These are phyloP conservation scores for Ctenomys sociabilis DNA, from an alignment of 2,113 vertebrate genomes.

Conservation along the genomic window DNA sequence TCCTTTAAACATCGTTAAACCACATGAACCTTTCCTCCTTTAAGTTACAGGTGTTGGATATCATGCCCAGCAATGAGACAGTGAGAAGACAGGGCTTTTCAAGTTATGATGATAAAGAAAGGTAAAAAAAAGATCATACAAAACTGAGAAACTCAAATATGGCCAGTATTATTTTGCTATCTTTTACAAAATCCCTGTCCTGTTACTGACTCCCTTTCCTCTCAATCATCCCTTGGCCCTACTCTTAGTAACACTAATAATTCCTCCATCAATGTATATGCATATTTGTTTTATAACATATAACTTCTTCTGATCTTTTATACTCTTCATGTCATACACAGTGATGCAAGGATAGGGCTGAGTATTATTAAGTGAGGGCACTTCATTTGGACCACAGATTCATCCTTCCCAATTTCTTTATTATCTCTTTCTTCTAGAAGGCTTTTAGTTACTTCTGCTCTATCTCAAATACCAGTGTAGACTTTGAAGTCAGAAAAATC, in stretches of 20 bases:
- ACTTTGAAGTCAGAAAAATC: conserved; percentile 6
- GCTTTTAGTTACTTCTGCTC: conserved; percentile 30
- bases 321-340: not conserved
- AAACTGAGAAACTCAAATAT: not conserved
- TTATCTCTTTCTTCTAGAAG: conserved; percentile 41
- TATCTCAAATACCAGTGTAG: not conserved
- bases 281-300: not conserved
- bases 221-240: not conserved
- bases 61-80: not conserved
- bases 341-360: not conserved
- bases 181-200: not conserved
- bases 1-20: too few species aligned
- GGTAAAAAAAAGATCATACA: not conserved
- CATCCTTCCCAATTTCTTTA: not conserved
- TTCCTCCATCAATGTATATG: not conserved
- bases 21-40: too few species aligned
- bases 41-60: not conserved
- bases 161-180: not conserved
- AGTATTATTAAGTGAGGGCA: conserved; percentile 21
- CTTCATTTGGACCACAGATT: not conserved
- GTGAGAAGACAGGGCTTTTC: not conserved
- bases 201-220: not conserved
- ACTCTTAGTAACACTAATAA: not conserved
- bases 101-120: not conserved
- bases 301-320: not conserved